Evolutionary conservation across 2,797 vertebrate species (phyloP).

Genomic region (Mormyrops boulengeri): DNA sequence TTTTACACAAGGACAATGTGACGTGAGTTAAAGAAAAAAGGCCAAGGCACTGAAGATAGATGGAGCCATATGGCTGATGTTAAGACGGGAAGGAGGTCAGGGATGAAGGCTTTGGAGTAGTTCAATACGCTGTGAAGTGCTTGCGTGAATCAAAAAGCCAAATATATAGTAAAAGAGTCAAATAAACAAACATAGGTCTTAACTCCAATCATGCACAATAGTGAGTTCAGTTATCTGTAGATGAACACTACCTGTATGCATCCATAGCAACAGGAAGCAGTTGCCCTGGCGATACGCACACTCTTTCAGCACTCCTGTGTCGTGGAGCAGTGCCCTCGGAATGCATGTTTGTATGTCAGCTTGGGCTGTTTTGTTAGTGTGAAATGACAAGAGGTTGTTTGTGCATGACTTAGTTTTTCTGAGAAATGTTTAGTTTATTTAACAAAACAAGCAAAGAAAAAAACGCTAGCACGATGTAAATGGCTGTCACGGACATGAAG

Average conservation of each 20-base stretch:
- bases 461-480: conserved; percentile 59
- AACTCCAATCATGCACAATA: conserved; percentile 33
- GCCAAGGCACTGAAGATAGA: conserved; percentile 10
- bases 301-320: conserved; percentile 15
- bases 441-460: conserved; percentile 43
- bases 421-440: conserved; percentile 59
- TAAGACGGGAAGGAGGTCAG: neutral
- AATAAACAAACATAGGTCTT: conserved; percentile 18
- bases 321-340: conserved; percentile 40
- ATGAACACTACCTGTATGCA: conserved; percentile 6
- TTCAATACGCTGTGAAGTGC: conserved; percentile 8
- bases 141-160: conserved; percentile 24
- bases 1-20: conserved; percentile 17
- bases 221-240: conserved; percentile 20
- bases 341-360: conserved; percentile 58
- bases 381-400: conserved; percentile 38
- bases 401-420: conserved; percentile 58
- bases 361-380: conserved; percentile 49
- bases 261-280: conserved; percentile 9
- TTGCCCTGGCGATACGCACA: conserved; percentile 7
- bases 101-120: neutral
- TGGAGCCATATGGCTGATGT: neutral
- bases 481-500: conserved; percentile 47
- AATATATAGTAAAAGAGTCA: conserved; percentile 17
- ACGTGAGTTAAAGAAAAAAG: neutral